phyloP scores from a whole-genome alignment of 2,113 vertebrate species.

The Gymnocephalus cernua region DNA sequence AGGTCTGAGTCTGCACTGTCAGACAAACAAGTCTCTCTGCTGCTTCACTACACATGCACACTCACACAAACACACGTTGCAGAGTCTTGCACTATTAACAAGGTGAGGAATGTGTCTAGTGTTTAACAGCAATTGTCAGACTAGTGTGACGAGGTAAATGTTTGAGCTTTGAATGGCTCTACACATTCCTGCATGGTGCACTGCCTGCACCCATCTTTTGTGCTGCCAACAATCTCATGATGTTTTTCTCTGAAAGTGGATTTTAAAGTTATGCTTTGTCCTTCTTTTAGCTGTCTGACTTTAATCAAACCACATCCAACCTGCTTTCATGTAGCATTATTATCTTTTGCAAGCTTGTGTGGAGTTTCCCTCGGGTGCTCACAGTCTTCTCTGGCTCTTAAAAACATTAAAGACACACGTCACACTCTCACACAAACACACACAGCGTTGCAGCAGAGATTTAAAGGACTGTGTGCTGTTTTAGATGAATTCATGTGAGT shows the following conservation, averaged over 20 bases:
- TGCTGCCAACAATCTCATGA: not conserved
- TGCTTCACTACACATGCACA: slow-evolving; percentile 20
- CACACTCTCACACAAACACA: slow-evolving; percentile 3
- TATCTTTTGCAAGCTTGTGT: slow-evolving; percentile 10
- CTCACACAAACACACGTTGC: slow-evolving; percentile 36
- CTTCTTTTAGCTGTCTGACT: not conserved
- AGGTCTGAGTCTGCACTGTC: slow-evolving; percentile 55
- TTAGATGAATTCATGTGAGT: slow-evolving; percentile 4
- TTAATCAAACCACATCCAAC: slow-evolving; percentile 13
- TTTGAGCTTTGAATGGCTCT: slow-evolving; percentile 31
- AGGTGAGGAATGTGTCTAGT: slow-evolving; percentile 74
- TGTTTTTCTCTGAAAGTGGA: not conserved
- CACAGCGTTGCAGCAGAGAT: slow-evolving; percentile 46
- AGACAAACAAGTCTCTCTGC: slow-evolving; percentile 52
- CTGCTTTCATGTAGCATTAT: slow-evolving; percentile 18
- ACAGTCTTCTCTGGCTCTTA: slow-evolving; percentile 29
- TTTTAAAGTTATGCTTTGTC: not conserved
- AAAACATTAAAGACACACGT: slow-evolving; percentile 30
- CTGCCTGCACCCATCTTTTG: not conserved
- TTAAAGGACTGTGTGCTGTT: slow-evolving; percentile 27
- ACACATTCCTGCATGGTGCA: slow-evolving; percentile 34
- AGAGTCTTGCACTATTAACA: slow-evolving; percentile 62
- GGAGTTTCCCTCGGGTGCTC: slow-evolving; percentile 28
- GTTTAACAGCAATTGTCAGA: slow-evolving; percentile 64
- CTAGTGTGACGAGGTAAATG: slow-evolving; percentile 65